phyloP scores from a whole-genome alignment of 1,140 invertebrate species.

The Drosophila ananassae region DNA sequence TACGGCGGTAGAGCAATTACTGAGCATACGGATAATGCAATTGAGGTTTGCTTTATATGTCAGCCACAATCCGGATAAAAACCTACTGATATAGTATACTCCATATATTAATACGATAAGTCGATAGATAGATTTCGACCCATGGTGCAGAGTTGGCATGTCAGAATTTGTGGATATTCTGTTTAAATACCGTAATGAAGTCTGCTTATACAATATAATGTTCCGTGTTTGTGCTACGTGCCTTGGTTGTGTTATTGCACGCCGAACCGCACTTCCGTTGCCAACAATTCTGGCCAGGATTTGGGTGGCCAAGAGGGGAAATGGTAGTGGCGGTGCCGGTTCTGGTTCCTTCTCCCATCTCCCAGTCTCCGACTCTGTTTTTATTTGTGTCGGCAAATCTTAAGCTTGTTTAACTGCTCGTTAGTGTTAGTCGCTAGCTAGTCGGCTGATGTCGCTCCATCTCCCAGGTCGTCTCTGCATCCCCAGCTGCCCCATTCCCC shows the following conservation, averaged over 20 bases:
- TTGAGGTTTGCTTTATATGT: conserved; percentile 8
- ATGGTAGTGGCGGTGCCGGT: neutral
- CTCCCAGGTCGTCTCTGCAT: neutral
- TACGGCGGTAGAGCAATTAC: conserved; percentile 5
- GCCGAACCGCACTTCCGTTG: conserved; percentile 68
- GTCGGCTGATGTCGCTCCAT: conserved; percentile 25
- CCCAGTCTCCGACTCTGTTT: conserved; percentile 52
- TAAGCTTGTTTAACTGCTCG: conserved; percentile 83
- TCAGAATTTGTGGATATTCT: conserved; percentile 82
- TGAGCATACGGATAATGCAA: conserved; percentile 12
- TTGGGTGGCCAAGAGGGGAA: neutral
- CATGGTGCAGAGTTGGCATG: conserved; percentile 70
- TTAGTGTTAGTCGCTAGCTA: conserved; percentile 74
- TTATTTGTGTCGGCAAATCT: conserved; percentile 80
- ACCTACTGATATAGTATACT: too few species aligned
- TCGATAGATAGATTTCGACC: conserved; percentile 4
- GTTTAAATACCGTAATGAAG: conserved; percentile 84
- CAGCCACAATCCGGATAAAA: neutral
- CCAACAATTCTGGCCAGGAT: conserved; percentile 19
- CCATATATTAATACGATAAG: conserved; percentile 1
- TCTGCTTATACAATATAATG: conserved; percentile 84
- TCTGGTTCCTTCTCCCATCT: neutral
- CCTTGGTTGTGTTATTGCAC: conserved; percentile 82
- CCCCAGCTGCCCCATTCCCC: conserved; percentile 1
- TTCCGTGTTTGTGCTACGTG: conserved; percentile 83